A percentile compares a stretch with the other conserved stretches of the same genome.
phyloP scores from a whole-genome alignment of 2,888 invertebrate genomes.

The Oeneis ivallda region DNA sequence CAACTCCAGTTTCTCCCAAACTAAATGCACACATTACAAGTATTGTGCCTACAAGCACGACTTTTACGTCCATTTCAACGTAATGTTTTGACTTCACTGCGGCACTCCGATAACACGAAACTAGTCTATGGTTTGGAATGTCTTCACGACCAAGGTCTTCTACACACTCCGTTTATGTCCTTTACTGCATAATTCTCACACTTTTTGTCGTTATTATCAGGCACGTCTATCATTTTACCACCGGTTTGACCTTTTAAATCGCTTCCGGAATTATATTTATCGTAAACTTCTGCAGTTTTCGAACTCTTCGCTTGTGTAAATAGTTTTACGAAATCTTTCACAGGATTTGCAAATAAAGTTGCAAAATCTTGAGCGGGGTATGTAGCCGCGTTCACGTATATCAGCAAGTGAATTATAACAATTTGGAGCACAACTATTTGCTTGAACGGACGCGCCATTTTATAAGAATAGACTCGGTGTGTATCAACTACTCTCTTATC shows the following conservation, averaged over 20 bases:
- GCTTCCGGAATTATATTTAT: constrained; percentile 30
- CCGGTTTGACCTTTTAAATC: constrained; percentile 33
- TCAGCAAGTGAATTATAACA: constrained; percentile 53
- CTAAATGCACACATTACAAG: constrained; percentile 44
- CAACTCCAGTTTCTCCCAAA: constrained; percentile 43
- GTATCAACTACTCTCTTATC: constrained; percentile 53
- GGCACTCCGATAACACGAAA: constrained; percentile 41
- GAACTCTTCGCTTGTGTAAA: constrained; percentile 27
- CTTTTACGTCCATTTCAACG: constrained; percentile 62
- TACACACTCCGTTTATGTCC: constrained; percentile 64
- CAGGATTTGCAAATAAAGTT: constrained; percentile 65
- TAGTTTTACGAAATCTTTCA: constrained; percentile 57
- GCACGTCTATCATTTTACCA: constrained; percentile 63
- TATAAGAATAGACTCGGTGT: constrained; percentile 56
- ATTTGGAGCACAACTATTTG: constrained; percentile 60
- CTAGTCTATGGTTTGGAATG: constrained; percentile 42
- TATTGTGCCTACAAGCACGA: constrained; percentile 48
- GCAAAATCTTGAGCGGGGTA: constrained; percentile 54
- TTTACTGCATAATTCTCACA: constrained; percentile 51
- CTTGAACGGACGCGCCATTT: constrained; percentile 65
- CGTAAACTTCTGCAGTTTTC: constrained; percentile 20
- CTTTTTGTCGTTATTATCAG: constrained; percentile 50
- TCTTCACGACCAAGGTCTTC: constrained; percentile 56
- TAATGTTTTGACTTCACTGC: constrained; percentile 53
- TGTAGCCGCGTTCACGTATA: constrained; percentile 51